A percentile compares a stretch with the other conserved stretches of the same genome.
These are phyloP conservation scores for Drosophila tropicalis DNA, from an alignment of 1,140 invertebrate genomes.

Conservation along the genomic window DNA sequence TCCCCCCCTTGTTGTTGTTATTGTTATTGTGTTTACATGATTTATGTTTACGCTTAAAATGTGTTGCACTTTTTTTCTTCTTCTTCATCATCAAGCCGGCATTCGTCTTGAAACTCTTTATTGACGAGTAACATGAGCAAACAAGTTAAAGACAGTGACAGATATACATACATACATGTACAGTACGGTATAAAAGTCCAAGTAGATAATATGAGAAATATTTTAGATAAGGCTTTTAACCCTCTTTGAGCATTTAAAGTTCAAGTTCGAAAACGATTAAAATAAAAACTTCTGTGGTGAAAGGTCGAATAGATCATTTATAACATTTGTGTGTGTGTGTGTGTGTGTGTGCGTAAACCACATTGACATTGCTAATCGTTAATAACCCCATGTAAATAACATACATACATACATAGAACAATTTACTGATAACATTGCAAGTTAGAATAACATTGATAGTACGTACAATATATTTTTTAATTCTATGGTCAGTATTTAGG, in stretches of 20 bases:
- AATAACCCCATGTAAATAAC: not conserved
- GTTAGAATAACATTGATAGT: not conserved
- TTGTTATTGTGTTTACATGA: slow-evolving; percentile 36
- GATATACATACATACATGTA: slow-evolving; percentile 15
- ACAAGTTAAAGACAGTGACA: not conserved
- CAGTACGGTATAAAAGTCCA: not conserved
- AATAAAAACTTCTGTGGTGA: not conserved
- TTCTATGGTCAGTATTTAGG: not conserved
- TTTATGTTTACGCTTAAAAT: slow-evolving; percentile 58
- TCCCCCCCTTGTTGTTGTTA: slow-evolving; percentile 12
- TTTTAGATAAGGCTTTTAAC: no score
- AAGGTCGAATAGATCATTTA: not conserved
- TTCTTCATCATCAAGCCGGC: slow-evolving; percentile 15
- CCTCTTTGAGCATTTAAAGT: no score
- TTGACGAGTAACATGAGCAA: slow-evolving; percentile 22
- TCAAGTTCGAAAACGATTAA: no score
- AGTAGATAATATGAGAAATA: no score
- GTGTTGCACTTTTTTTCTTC: slow-evolving; percentile 38
- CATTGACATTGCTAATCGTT: not conserved
- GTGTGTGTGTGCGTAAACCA: no score
- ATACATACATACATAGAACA: not conserved
- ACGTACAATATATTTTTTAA: not conserved
- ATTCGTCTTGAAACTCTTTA: slow-evolving; percentile 27
- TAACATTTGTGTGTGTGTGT: no score
- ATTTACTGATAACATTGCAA: not conserved